These are phyloP conservation scores for Solenopsis fugax DNA, from an alignment of 1,140 invertebrate species.

Conservation along the genomic window DNA sequence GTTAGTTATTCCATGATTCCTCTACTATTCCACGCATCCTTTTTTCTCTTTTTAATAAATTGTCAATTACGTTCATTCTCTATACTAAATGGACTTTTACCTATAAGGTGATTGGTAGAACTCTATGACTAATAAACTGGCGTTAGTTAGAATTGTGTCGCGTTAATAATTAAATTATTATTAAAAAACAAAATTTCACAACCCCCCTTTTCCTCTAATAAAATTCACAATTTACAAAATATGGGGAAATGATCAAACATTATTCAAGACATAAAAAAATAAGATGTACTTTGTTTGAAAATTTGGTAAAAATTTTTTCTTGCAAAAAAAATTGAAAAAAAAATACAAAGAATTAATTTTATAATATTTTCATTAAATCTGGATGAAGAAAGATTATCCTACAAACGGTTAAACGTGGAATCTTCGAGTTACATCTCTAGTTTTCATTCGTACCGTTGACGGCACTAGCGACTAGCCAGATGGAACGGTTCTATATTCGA, in stretches of 20 bases:
- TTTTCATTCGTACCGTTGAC: background rate
- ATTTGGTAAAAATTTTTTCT: background rate
- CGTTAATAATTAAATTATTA: too few species aligned
- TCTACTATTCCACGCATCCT: too few species aligned
- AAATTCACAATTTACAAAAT: background rate
- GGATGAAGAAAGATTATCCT: background rate
- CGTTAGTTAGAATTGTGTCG: too few species aligned
- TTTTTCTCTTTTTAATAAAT: too few species aligned
- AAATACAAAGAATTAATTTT: background rate
- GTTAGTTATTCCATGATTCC: too few species aligned
- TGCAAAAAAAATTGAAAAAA: slow-evolving; percentile 1
- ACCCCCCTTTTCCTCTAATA: background rate
- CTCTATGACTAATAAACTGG: too few species aligned
- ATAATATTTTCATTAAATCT: background rate
- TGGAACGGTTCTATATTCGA: background rate
- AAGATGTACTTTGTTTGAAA: background rate
- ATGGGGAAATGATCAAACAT: background rate
- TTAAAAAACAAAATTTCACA: too few species aligned
- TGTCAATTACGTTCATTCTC: too few species aligned
- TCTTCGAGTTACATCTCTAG: background rate
- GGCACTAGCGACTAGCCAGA: slow-evolving; percentile 6
- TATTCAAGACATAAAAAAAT: background rate
- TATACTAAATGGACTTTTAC: too few species aligned
- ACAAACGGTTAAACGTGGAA: background rate
- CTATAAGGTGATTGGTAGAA: too few species aligned